A percentile compares a stretch with the other conserved stretches of the same genome.
Conservation (phyloP, 1,140 invertebrate species). For the Cheumatopsyche charites region DNA sequence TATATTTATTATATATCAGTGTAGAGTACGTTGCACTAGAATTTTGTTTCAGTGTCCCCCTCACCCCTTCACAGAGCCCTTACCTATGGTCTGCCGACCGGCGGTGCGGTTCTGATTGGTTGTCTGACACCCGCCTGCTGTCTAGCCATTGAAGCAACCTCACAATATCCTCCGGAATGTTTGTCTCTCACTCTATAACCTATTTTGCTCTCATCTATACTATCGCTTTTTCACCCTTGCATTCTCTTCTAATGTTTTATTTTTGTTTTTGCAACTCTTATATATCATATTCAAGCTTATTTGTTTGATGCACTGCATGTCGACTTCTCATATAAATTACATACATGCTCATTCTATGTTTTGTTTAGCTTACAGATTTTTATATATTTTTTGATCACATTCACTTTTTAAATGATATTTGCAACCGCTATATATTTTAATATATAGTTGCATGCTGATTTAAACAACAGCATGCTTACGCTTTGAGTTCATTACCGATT, state of each 20-base stretch:
- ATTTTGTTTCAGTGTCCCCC: constrained; percentile 63
- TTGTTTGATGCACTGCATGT: constrained; percentile 18
- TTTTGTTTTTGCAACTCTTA: constrained; percentile 4
- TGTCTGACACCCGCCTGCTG: constrained; percentile 43
- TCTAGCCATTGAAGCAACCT: constrained; percentile 45
- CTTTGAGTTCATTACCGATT: constrained; percentile 45
- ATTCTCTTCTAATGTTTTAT: constrained; percentile 15
- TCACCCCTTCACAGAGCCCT: constrained; percentile 55
- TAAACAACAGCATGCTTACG: constrained; percentile 35
- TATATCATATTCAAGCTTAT: not conserved
- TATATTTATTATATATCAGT: constrained; percentile 42
- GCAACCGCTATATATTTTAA: constrained; percentile 27
- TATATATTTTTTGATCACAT: not conserved
- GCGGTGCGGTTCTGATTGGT: constrained; percentile 44
- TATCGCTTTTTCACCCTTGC: constrained; percentile 37
- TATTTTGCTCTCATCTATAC: constrained; percentile 43
- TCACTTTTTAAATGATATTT: constrained; percentile 2
- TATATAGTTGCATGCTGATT: constrained; percentile 39
- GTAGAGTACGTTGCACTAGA: constrained; percentile 59
- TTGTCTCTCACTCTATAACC: constrained; percentile 52
- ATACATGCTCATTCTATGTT: constrained; percentile 8
- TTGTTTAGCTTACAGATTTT: not conserved
- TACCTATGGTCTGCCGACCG: constrained; percentile 36
- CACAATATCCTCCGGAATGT: constrained; percentile 49
- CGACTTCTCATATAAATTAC: not conserved